phyloP scores from a whole-genome alignment of 2,797 vertebrate genomes.

The Selene dorsalis region DNA sequence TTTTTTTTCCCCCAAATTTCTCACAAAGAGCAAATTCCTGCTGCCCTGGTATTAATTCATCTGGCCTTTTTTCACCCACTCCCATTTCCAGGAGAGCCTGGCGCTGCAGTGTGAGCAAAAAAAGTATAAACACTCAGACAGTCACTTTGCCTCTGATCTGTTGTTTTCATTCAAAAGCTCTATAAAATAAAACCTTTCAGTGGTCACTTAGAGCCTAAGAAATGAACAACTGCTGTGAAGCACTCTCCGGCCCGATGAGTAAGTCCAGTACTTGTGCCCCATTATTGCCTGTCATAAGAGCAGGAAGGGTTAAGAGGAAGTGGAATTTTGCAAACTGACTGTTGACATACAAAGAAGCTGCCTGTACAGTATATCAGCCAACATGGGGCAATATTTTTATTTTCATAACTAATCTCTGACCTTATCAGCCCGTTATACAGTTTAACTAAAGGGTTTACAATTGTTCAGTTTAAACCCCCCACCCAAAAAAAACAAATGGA shows the following conservation, averaged over 20 bases:
- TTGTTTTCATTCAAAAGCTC: neutral
- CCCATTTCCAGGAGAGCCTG: conserved; percentile 11
- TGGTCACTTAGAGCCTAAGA: neutral
- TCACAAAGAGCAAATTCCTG: neutral
- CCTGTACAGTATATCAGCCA: conserved; percentile 54
- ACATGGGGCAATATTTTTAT: conserved; percentile 34
- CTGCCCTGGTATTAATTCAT: conserved; percentile 1
- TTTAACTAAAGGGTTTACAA: neutral
- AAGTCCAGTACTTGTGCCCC: neutral
- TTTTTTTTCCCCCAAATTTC: neutral
- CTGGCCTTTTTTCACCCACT: neutral
- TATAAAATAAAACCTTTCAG: neutral
- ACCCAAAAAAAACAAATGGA: neutral
- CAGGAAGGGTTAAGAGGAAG: conserved; percentile 82
- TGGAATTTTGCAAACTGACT: conserved; percentile 62
- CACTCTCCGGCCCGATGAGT: conserved; percentile 23
- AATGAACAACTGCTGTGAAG: neutral
- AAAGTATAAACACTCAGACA: no score
- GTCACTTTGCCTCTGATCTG: no score
- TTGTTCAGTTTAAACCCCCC: neutral
- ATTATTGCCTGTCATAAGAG: conserved; percentile 34
- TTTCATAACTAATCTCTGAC: conserved; percentile 14
- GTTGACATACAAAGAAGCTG: conserved; percentile 72
- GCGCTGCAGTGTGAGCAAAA: no score
- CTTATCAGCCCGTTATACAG: neutral